Base-by-base conservation (phyloP, 2,797 vertebrate genomes). In the Spinibarbus caldwelli region DNA sequence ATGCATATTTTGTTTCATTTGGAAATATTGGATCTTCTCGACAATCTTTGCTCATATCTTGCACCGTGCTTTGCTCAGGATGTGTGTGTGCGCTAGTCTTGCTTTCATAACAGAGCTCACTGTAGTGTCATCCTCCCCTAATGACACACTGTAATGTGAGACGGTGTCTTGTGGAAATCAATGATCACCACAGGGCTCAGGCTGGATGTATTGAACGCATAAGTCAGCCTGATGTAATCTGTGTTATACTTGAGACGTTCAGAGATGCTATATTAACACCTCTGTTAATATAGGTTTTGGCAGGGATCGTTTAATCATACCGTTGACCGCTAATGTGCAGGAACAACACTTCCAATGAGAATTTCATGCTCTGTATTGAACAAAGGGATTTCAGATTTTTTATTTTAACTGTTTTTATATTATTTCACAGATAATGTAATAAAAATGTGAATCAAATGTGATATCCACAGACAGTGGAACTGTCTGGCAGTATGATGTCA, bases 201-300 rank as follows among this genome's bases (percentile, higher is more conserved):
- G 21, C 77, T 82, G 54, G 66, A 59, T 62, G 78, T 54, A 82
- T 82, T 82, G 72, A 79, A 76, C 34, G 26, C 73, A 87, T 87
- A 68, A 72, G 41, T 85, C 79, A 82, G 47, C 71, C 64, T 64
- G 54, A 82, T 78, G 77, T 72, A 72, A 78, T 78, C 66, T 64
- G 75, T 79, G 68, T 82, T 64, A 83, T 49, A 64, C 41, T 36
- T 0, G 4, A 77, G 70, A 77, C 5, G 23, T 80, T 45, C 49
- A 45, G 34, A 80, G 84, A 85, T 73, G n/a, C n/a, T n/a, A n/a
- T n/a, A n/a, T n/a, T n/a, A n/a, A n/a, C n/a, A 67, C 29, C 41
- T 21, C n/a, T 85, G 66, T 85, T 86, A 86, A 73, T 64, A 73
- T 47, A 62, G 49, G 38, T 38, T 85, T 59, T 38, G 70, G 21